Evolutionary conservation across 2,113 vertebrate species (phyloP).

Genomic region (Tor tambroides): DNA sequence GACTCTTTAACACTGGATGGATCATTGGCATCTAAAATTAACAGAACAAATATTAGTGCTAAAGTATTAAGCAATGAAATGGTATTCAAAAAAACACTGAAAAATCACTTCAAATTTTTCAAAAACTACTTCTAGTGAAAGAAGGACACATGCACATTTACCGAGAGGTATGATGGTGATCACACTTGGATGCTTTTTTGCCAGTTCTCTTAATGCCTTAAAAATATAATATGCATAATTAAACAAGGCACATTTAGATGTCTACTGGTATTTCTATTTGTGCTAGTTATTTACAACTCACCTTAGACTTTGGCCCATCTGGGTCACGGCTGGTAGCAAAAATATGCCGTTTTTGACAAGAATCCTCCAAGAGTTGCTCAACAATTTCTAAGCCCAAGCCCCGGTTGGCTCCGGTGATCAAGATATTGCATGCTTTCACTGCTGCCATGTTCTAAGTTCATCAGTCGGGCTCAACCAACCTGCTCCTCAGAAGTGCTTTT

Average conservation of each 20-base stretch:
- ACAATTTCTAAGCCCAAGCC: slow-evolving; percentile 67
- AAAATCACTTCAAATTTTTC: no score
- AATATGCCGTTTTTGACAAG: slow-evolving; percentile 33
- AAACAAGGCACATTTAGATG: neutral
- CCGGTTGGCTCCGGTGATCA: slow-evolving; percentile 69
- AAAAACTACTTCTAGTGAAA: no score
- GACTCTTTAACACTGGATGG: slow-evolving; percentile 72
- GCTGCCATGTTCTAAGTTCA: slow-evolving; percentile 55
- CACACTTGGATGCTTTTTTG: slow-evolving; percentile 58
- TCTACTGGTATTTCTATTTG: neutral
- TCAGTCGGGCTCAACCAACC: no score
- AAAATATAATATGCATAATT: neutral
- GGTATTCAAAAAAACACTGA: no score
- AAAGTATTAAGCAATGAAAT: no score
- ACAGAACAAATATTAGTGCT: slow-evolving; percentile 12
- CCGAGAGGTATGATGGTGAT: slow-evolving; percentile 59
- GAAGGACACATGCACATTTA: slow-evolving; percentile 28
- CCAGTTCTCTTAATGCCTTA: slow-evolving; percentile 58
- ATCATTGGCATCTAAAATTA: slow-evolving; percentile 63
- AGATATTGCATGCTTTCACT: slow-evolving; percentile 41
- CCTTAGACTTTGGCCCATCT: slow-evolving; percentile 59
- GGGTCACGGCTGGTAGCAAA: slow-evolving; percentile 65
- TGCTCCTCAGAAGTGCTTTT: neutral
- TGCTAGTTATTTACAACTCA: slow-evolving; percentile 38
- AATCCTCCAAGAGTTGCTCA: slow-evolving; percentile 51